Evolutionary conservation across 1,140 invertebrate genomes (phyloP).

Genomic region (Platorchestia sp.): DNA sequence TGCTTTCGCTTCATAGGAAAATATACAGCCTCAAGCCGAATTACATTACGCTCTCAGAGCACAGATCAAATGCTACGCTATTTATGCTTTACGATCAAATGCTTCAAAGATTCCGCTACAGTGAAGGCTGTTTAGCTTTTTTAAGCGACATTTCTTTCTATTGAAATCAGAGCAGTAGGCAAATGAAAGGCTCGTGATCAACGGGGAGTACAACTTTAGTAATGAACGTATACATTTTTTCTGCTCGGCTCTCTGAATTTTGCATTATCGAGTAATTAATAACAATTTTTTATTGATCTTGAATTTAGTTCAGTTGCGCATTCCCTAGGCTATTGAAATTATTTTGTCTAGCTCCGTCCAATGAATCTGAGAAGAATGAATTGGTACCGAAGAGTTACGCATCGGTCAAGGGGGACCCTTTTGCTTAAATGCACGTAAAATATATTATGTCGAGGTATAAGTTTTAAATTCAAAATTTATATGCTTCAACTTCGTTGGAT

Average conservation of each 20-base stretch:
- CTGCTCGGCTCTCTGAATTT: not conserved
- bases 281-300: not conserved
- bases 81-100: not conserved
- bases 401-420: too few species aligned
- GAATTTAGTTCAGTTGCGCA: not conserved
- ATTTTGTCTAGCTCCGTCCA: not conserved
- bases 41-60: not conserved
- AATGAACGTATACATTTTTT: not conserved
- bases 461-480: too few species aligned
- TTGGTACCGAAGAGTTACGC: too few species aligned
- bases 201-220: not conserved
- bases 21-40: not conserved
- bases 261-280: not conserved
- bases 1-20: not conserved
- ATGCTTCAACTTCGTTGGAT: too few species aligned
- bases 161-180: not conserved
- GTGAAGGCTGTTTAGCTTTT: not conserved
- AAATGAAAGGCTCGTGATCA: not conserved
- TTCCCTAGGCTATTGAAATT: not conserved
- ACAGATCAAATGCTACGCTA: not conserved
- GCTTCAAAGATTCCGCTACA: not conserved
- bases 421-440: too few species aligned
- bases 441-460: too few species aligned
- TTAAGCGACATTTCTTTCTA: not conserved
- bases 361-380: too few species aligned